These are phyloP conservation scores for Crypturellus undulatus DNA, from an alignment of 2,113 vertebrate species.

Conservation along the genomic window DNA sequence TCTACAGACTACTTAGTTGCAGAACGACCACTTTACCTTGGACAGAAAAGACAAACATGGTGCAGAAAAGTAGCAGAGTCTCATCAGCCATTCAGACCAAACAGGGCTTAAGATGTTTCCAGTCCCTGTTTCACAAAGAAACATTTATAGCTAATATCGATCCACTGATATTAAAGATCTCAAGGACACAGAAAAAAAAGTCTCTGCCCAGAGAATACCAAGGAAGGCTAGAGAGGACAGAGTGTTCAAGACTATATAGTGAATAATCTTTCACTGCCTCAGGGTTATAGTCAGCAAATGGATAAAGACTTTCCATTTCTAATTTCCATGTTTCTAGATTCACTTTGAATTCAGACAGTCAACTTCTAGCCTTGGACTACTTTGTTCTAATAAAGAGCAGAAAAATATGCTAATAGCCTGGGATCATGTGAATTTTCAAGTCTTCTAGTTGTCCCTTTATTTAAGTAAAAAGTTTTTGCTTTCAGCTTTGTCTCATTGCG, in stretches of 20 bases:
- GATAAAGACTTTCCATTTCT: background rate
- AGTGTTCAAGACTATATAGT: background rate
- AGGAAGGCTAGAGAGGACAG: background rate
- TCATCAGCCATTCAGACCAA: background rate
- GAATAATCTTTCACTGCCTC: background rate
- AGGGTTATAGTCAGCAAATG: background rate
- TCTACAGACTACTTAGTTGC: conserved; percentile 7
- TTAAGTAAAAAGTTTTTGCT: background rate
- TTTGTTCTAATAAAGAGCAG: background rate
- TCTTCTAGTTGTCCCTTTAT: background rate
- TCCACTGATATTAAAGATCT: background rate
- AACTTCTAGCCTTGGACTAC: background rate
- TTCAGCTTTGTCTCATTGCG: background rate
- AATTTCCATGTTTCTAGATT: background rate
- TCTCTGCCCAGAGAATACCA: background rate
- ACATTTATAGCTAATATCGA: background rate
- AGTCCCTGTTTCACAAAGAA: background rate
- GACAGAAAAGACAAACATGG: background rate
- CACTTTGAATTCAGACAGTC: background rate
- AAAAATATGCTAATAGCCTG: background rate
- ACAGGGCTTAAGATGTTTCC: background rate
- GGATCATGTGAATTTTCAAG: background rate
- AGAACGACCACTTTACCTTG: conserved; percentile 21
- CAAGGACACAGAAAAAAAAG: background rate
- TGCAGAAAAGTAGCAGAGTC: background rate